Conservation (phyloP, 2,113 vertebrate species). For the Perca fluviatilis region DNA sequence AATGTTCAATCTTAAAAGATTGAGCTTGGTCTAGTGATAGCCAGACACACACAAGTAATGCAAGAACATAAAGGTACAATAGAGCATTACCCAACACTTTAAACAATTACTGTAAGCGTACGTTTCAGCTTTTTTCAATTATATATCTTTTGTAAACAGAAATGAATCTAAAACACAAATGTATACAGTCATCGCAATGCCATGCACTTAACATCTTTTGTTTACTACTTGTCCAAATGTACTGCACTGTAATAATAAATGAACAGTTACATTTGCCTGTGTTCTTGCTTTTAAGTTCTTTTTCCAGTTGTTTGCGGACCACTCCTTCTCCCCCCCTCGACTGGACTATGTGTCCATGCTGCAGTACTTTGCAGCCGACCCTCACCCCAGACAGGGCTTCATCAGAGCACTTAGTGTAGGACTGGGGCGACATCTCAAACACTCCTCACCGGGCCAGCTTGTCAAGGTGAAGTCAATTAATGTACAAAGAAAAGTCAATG, state of each 20-base stretch:
- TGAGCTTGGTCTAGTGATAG: no score
- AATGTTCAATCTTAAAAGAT: no score
- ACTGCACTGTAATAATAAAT: background rate
- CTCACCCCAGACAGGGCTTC: constrained; percentile 87
- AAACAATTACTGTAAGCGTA: background rate
- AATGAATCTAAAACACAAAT: background rate
- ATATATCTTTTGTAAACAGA: background rate
- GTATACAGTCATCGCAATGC: background rate
- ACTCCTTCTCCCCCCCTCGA: constrained; percentile 67
- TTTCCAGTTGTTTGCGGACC: constrained; percentile 89
- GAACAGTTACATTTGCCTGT: background rate
- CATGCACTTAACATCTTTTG: background rate
- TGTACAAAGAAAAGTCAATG: background rate
- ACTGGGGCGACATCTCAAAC: constrained; percentile 77
- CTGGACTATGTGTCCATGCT: constrained; percentile 90
- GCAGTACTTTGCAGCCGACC: constrained; percentile 89
- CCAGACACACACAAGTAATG: background rate
- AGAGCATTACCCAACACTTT: background rate
- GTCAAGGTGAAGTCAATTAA: constrained; percentile 64
- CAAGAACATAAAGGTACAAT: background rate
- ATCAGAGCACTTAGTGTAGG: constrained; percentile 89
- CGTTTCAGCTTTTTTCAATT: background rate
- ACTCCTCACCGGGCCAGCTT: constrained; percentile 34
- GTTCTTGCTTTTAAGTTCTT: constrained; percentile 86
- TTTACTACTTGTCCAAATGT: constrained; percentile 1